Evolutionary conservation across 2,797 vertebrate genomes (phyloP), one percentile per base, ranked within the genome.

Genomic region (Sandelia bainsii): DNA sequence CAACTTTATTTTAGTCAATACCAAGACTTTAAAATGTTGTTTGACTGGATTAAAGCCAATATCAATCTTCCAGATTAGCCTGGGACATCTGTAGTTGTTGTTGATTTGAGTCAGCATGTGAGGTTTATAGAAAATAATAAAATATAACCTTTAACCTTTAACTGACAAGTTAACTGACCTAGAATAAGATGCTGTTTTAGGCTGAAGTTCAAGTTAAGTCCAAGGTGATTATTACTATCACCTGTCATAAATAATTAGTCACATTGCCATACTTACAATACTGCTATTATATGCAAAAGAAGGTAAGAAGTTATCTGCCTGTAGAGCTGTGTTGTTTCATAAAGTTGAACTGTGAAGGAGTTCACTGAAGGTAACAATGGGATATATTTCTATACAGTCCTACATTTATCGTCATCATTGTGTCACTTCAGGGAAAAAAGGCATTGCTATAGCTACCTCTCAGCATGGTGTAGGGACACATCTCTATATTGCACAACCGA

Each of bases 381-480:
- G 22, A 56, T 42, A 42, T 32, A 53, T 62, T 8, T 63, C 32
- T 52, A 46, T 46, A 59, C 3, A 46, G 50, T 44, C 2, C 8
- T 27, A 16, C 39, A 52, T 56, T 39, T 5, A 20, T 42, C 29
- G 4, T 46, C 23, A 17, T 49, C 39, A 62, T 45, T 13, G 22
- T 29, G 27, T 37, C 49, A 60, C 51, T 54, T 62, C 20, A 32
- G 58, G 61, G 12, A 17, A 34, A 39, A 16, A 16, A n/a, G 3
- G 0, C 23, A 60, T 67, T 25, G 39, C 62, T 69, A 54, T 58
- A 39, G 54, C 63, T 57, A 58, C 40, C 49, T 56, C 62, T 60
- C 57, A 40, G 56, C 62, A 62, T 53, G 75, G 6, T 49, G 19
- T 0, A 49, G 44, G 52, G 44, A 39, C 45, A 14, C 16, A 56